These are phyloP conservation scores for Lagocephalus sceleratus DNA, from an alignment of 2,797 vertebrate species.

Conservation along the genomic window DNA sequence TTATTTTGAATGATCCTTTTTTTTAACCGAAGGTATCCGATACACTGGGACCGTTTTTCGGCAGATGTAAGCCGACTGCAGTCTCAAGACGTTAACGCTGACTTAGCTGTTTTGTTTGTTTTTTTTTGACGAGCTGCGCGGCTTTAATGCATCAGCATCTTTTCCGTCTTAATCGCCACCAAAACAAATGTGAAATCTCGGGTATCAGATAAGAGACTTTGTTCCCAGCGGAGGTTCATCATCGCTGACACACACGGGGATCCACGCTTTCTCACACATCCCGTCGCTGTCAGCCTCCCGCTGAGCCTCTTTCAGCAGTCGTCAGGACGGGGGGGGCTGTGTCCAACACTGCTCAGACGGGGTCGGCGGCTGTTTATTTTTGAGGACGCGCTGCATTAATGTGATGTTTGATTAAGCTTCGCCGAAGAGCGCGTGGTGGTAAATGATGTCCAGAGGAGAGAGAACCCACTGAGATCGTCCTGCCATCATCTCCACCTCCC, in stretches of 20 bases:
- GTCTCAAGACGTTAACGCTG: slow-evolving; percentile 1
- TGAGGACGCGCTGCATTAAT: slow-evolving; percentile 15
- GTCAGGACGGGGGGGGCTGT: slow-evolving; percentile 23
- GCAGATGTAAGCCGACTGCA: not conserved
- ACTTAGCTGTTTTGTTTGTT: not conserved
- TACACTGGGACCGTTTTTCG: not conserved
- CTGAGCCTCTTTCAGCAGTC: slow-evolving; percentile 36
- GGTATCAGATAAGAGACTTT: slow-evolving; percentile 23
- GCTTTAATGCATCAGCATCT: not conserved
- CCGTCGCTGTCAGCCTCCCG: slow-evolving; percentile 56
- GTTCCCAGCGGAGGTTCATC: slow-evolving; percentile 27
- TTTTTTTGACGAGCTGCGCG: slow-evolving; percentile 3
- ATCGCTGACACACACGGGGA: slow-evolving; percentile 37
- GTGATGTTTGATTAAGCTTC: slow-evolving; percentile 24
- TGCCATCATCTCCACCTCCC: slow-evolving; percentile 37
- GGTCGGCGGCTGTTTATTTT: slow-evolving; percentile 12
- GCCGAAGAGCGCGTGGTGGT: slow-evolving; percentile 6
- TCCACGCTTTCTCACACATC: slow-evolving; percentile 38
- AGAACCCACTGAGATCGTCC: slow-evolving; percentile 40
- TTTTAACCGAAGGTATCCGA: not conserved
- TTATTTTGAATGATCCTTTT: not conserved
- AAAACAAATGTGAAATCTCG: slow-evolving; percentile 22
- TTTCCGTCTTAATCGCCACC: slow-evolving; percentile 11
- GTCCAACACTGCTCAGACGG: slow-evolving; percentile 5
- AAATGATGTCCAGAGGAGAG: slow-evolving; percentile 43